Percentiles rank a stretch among this genome's conserved stretches.
These are phyloP conservation scores for Nycticebus coucang DNA, from an alignment of 2,113 vertebrate genomes.

Conservation along the genomic window DNA sequence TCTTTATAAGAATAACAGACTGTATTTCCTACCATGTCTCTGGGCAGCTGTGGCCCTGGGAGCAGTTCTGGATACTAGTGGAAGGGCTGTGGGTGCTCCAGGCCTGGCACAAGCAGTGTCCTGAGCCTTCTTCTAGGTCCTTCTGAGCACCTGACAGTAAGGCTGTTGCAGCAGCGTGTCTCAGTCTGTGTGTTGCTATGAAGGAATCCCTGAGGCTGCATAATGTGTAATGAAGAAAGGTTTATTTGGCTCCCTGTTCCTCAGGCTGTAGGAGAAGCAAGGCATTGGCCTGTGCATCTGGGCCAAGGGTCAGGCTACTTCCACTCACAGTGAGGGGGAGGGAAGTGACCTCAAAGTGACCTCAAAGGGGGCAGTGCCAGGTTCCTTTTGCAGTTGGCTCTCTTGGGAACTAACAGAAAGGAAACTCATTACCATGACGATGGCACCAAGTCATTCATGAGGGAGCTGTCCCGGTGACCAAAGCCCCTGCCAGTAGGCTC, in stretches of 20 bases:
- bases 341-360: not conserved
- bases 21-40: not conserved
- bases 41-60: accelerated
- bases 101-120: not conserved
- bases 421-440: not conserved
- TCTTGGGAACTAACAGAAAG: not conserved
- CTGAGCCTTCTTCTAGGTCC: not conserved
- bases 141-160: not conserved
- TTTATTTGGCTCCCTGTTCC: not conserved
- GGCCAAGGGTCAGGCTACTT: not conserved
- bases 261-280: not conserved
- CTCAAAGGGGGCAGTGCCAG: not conserved
- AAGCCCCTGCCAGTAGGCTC: not conserved
- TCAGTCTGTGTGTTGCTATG: not conserved
- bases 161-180: not conserved
- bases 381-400: not conserved
- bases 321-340: not conserved
- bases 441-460: not conserved
- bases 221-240: not conserved
- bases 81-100: not conserved
- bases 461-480: not conserved
- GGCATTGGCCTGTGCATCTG: not conserved
- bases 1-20: not conserved
- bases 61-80: not conserved
- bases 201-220: not conserved